Evolutionary conservation across 2,797 vertebrate genomes (phyloP), one percentile per base, ranked within the genome.

Genomic region (Megaceryle alcyon): DNA sequence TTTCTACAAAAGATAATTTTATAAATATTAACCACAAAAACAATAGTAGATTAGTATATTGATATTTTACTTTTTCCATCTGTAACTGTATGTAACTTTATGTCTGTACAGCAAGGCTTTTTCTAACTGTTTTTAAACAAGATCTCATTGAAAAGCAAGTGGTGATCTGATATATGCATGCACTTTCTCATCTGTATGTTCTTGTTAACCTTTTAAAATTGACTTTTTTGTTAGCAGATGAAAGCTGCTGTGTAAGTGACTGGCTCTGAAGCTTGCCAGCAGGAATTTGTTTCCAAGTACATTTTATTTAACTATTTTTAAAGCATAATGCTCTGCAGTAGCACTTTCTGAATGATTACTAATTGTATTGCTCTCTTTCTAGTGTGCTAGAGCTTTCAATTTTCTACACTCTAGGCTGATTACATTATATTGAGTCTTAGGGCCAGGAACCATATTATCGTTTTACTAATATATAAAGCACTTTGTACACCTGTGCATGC

Each of bases 151-250:
- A 78, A 76, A 83, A 91, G 26, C 28, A 81, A 7, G 41, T 0
- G 0, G 3, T 15, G 9, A 39, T 86, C n/a, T 46, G 21, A 77
- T 82, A 10, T 5, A 43, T 72, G 37, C 59, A 15, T 86, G 41
- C n/a, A 54, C 41, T 69, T 92, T 78, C 29, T 78, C 66, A 76
- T 59, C 54, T 91, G 4, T 59, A 7, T 73, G 54, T 81, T 90
- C 33, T 48, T 83, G 21, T 76, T 94, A 96, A 76, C 63, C 63
- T 95, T 92, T 91, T 83, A 78, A 78, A 92, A 69, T 76, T 39
- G 21, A 56, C 44, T 82, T 89, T 41, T 88, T 94, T 82, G 22
- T 86, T 86, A 84, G 61, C 33, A 90, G n/a, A 53, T 86, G 66
- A 94, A 93, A 86, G 56, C 26, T 84, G 66, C 61, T 81, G 22